These are phyloP conservation scores for Pseudopipra pipra DNA, from an alignment of 2,113 vertebrate genomes.

Conservation along the genomic window DNA sequence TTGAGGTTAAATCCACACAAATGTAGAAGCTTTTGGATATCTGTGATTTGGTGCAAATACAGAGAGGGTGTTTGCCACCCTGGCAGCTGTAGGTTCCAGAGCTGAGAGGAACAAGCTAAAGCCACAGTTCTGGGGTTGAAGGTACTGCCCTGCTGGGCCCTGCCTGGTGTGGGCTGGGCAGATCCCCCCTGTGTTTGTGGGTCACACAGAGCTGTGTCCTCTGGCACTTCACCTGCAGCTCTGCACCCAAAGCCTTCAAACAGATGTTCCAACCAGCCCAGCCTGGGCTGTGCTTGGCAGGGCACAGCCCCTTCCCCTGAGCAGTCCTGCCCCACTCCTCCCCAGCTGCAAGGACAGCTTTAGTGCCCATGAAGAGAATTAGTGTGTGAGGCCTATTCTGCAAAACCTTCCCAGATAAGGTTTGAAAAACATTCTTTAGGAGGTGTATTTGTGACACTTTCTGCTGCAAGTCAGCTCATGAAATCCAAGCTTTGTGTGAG, in stretches of 20 bases:
- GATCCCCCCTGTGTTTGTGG: background rate
- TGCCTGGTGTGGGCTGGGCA: background rate
- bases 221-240: no score
- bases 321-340: background rate
- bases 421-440: background rate
- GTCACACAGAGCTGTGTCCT: background rate
- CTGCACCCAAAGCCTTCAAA: background rate
- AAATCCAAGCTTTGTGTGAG: background rate
- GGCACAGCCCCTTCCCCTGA: background rate
- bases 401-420: background rate
- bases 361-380: background rate
- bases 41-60: background rate
- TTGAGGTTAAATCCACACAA: background rate
- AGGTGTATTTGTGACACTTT: background rate
- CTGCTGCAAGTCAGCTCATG: background rate
- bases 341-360: background rate
- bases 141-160: background rate
- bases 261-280: background rate
- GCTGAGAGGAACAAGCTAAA: background rate
- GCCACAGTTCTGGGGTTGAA: background rate
- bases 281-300: background rate
- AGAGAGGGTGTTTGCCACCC: background rate
- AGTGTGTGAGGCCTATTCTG: background rate
- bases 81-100: background rate
- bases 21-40: background rate